phyloP scores from a whole-genome alignment of 2,888 invertebrate species.

The Eupsilia transversa region DNA sequence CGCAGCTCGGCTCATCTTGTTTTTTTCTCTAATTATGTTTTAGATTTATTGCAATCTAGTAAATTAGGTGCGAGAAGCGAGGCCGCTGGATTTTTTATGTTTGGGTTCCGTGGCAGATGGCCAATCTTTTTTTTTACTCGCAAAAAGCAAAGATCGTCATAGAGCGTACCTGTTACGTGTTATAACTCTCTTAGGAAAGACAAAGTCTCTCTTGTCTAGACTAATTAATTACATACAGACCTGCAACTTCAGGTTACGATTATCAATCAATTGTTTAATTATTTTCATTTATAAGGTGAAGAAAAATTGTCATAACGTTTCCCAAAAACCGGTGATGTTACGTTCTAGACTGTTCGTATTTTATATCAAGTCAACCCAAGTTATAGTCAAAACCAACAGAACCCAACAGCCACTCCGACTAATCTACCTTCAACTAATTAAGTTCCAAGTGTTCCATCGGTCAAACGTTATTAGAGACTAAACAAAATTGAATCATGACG shows the following conservation, averaged over 20 bases:
- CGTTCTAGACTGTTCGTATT: background rate
- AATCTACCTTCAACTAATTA: conserved; percentile 41
- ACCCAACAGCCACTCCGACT: conserved; percentile 23
- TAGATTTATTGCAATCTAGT: conserved; percentile 76
- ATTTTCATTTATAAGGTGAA: too few relatives aligned
- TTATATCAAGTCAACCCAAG: background rate
- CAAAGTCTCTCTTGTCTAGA: background rate
- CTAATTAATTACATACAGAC: background rate
- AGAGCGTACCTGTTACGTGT: background rate
- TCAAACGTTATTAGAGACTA: conserved; percentile 62
- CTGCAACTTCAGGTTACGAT: too few relatives aligned
- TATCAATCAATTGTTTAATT: background rate
- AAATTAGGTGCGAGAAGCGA: conserved; percentile 58
- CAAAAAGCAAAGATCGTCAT: background rate
- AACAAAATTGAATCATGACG: conserved; percentile 73
- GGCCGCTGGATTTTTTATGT: conserved; percentile 25
- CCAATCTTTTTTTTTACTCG: background rate
- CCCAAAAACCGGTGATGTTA: background rate
- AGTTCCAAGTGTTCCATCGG: conserved; percentile 46
- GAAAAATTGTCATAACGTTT: background rate
- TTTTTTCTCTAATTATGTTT: conserved; percentile 76
- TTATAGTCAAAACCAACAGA: conserved; percentile 11
- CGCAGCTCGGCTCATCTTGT: conserved; percentile 64
- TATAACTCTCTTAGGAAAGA: too few relatives aligned
- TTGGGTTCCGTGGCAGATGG: conserved; percentile 30